These are phyloP conservation scores for Agonopterix subpropinquella DNA, from an alignment of 2,888 invertebrate species.

Conservation along the genomic window DNA sequence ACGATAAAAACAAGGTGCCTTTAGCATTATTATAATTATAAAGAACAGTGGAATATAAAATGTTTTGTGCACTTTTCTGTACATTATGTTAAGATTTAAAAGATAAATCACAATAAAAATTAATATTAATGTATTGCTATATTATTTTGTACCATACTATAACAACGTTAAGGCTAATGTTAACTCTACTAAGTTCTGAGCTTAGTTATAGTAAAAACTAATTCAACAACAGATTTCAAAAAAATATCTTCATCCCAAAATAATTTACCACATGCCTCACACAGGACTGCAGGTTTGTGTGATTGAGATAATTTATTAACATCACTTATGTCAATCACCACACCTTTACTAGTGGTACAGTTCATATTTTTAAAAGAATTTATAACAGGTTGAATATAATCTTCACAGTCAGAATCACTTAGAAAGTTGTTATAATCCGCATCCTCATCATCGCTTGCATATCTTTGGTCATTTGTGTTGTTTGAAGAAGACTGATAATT, in stretches of 20 bases:
- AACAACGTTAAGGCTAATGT: background rate
- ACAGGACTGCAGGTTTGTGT: slow-evolving; percentile 78
- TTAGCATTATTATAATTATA: too few species aligned
- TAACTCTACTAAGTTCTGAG: slow-evolving; percentile 20
- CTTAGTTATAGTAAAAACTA: slow-evolving; percentile 32
- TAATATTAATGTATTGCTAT: background rate
- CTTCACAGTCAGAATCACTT: slow-evolving; percentile 57
- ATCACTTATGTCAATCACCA: slow-evolving; percentile 69
- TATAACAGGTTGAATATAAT: slow-evolving; percentile 32
- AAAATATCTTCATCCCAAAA: slow-evolving; percentile 79
- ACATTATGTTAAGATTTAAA: too few species aligned
- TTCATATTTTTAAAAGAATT: slow-evolving; percentile 15
- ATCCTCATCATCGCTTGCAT: slow-evolving; percentile 38
- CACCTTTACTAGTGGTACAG: slow-evolving; percentile 73
- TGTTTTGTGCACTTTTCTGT: too few species aligned
- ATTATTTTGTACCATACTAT: slow-evolving; percentile 1
- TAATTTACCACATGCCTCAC: slow-evolving; percentile 83
- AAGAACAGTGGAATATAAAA: too few species aligned
- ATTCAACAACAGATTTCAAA: slow-evolving; percentile 35
- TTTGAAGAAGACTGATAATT: slow-evolving; percentile 24
- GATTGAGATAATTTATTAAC: slow-evolving; percentile 57
- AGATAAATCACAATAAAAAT: too few species aligned
- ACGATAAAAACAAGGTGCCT: too few species aligned
- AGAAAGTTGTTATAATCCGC: slow-evolving; percentile 49
- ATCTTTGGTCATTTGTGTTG: slow-evolving; percentile 13